Percentiles rank a stretch among this genome's conserved stretches.
Conservation (phyloP, 2,113 vertebrate species). For the Salvator merianae region DNA sequence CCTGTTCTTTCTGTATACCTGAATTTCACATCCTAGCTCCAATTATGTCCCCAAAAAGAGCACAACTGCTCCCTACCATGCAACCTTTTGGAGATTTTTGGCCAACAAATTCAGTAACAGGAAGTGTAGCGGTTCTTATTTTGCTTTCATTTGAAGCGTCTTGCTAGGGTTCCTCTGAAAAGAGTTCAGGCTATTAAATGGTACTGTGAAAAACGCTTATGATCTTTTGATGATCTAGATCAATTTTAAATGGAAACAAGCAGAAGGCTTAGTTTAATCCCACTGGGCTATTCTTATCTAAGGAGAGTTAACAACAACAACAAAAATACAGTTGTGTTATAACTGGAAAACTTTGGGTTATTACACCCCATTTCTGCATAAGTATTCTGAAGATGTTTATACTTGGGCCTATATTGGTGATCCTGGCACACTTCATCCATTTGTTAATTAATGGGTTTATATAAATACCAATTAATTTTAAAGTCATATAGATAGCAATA, state of each 20-base stretch:
- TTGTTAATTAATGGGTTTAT: too few species aligned
- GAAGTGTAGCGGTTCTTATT: not conserved
- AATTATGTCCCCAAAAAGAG: slow-evolving; percentile 14
- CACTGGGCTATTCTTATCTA: not conserved
- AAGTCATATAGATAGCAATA: not conserved
- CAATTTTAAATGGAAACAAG: slow-evolving; percentile 5
- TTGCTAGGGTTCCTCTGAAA: not conserved
- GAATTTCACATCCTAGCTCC: slow-evolving; percentile 1
- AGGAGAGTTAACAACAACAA: not conserved
- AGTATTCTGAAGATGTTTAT: not conserved
- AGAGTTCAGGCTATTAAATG: slow-evolving; percentile 7
- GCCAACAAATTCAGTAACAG: not conserved
- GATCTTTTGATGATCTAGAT: not conserved
- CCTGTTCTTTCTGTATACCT: not conserved
- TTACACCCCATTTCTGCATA: not conserved
- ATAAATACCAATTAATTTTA: not conserved
- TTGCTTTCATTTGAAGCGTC: not conserved
- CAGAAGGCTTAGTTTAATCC: not conserved
- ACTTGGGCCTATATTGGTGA: not conserved
- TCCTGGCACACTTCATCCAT: not conserved
- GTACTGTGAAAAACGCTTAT: not conserved
- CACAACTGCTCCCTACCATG: not conserved
- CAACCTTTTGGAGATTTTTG: slow-evolving; percentile 4
- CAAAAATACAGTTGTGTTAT: not conserved
- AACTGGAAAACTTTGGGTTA: not conserved